Base-by-base conservation (phyloP, 1,140 invertebrate species). In the Phymorhynchus buccinoides region DNA sequence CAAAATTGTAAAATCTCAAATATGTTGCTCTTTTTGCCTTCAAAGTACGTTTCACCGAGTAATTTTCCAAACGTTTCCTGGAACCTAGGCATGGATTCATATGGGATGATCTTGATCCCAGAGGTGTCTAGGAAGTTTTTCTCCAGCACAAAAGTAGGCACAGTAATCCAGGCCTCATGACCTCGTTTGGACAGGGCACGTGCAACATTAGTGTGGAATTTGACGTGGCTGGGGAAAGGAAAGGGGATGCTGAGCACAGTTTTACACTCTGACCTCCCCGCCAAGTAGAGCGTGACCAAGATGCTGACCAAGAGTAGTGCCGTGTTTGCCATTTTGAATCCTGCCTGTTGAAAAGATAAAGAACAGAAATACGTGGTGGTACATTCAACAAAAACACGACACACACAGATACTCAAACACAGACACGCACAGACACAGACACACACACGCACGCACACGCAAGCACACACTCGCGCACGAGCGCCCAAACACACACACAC, bases 301-400 rank as follows among this genome's bases (percentile, higher is more conserved):
- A 75, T 79, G 22, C 88, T 56, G 78, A 90, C 90, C 37, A 90
- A 18, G 71, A 87, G 75, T 16, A 84, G 83, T 80, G 88, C 88
- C 62, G 88, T 79, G 32, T 6, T 27, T 30, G 62, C 6, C 62
- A 30, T 66, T 66, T n/a, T n/a, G 62, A 66, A 27, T 22, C 62
- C 18, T 27, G 27, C n/a, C 62, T 30, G n/a, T 66, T 14, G 22
- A 7, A 27, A 7, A 16, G n/a, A n/a, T n/a, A 2, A 22, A 66
- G 18, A 16, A 66, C 48, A 22, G 48, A 30, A 66, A 66, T 30
- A 66, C 48, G 87, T 88, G 39, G 62, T 84, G 16, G 86, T 85
- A 81, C 89, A 80, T 79, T 86, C 48, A 30, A 83, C 71, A 71
- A 81, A 66, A 14, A 48, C 22, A 18, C 86, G 85, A 30, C 88